Percentiles rank a stretch among this genome's conserved stretches.
Conservation (phyloP, 2,113 vertebrate genomes). For the Cranoglanis bouderius region DNA sequence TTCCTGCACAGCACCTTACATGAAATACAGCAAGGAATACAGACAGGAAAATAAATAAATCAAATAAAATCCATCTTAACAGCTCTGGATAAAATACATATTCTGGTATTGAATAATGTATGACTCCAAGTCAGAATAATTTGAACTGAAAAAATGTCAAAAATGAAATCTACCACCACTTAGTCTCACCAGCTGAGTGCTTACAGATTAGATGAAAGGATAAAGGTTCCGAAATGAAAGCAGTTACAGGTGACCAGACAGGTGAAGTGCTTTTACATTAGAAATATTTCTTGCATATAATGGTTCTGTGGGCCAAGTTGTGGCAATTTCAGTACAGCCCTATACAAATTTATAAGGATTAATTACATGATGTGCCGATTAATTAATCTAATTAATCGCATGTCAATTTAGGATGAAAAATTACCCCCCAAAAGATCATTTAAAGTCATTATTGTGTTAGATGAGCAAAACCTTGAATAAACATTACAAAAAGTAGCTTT, state of each 20-base stretch:
- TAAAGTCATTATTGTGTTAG: no score
- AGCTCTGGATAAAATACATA: slow-evolving; percentile 38
- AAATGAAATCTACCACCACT: slow-evolving; percentile 43
- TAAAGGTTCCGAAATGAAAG: slow-evolving; percentile 9
- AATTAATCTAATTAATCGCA: no score
- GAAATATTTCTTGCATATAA: background rate
- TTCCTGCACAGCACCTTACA: background rate
- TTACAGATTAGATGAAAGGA: slow-evolving; percentile 8
- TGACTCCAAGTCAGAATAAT: slow-evolving; percentile 40
- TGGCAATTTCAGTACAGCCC: background rate
- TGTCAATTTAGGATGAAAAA: no score
- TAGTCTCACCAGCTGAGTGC: background rate
- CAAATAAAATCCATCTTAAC: slow-evolving; percentile 27
- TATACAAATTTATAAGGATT: no score
- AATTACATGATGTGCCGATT: no score
- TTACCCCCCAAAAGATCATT: no score
- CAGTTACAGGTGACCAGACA: background rate
- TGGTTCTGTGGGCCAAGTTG: background rate
- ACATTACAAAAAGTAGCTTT: no score
- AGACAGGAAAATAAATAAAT: background rate
- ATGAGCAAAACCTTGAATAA: no score
- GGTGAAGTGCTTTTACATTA: background rate
- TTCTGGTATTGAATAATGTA: slow-evolving; percentile 57
- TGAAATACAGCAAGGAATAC: background rate
- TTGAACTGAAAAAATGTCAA: slow-evolving; percentile 40